Base-by-base conservation (phyloP, 2,113 vertebrate species). In the Collichthys lucidus region DNA sequence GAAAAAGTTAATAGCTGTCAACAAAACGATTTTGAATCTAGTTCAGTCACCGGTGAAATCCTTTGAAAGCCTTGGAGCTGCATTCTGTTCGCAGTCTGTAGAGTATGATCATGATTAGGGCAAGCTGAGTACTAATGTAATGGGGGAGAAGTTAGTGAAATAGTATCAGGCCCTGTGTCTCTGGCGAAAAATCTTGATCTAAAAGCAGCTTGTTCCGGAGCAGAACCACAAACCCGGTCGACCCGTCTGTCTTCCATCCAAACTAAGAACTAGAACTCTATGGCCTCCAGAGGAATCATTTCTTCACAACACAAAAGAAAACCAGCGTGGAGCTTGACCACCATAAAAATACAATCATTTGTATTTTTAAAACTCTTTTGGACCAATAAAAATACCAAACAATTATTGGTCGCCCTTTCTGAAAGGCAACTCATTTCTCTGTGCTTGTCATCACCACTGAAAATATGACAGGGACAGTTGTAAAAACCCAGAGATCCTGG, bases 321-420 rank as follows among this genome's bases (percentile, higher is more conserved):
- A 77, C 80, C 87, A 82, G 89, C 24, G 42, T 72, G 77, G 85
- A 90, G 85, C 49, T 7, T 88, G 90, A 91, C 90, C 85, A 72
- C 90, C 70, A 87, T 90, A 81, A 85, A 91, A 87, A 91, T 82
- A 88, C 70, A 88, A 89, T 92, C 84, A 78, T 88, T 93, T 86
- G 80, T 92, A 85, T 88, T 91, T 91, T 86, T 90, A 81, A 84
- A 92, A 83, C 82, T 79, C 56, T 91, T 88, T 78, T 87, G 84
- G 86, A 91, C 86, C 88, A 90, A 91, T 93, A 90, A 93, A 94
- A 93, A 92, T 80, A 89, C 77, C 80, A 84, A 92, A 92, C 86
- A 87, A 89, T 88, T 80, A 90, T 83, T 82, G 84, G 69, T 75
- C 22, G 64, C 70, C 35, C 64, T 88, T 70, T 86, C 11, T 74